phyloP scores from a whole-genome alignment of 53 echinoderm and acorn worm species.

The Echinarachnius parma region DNA sequence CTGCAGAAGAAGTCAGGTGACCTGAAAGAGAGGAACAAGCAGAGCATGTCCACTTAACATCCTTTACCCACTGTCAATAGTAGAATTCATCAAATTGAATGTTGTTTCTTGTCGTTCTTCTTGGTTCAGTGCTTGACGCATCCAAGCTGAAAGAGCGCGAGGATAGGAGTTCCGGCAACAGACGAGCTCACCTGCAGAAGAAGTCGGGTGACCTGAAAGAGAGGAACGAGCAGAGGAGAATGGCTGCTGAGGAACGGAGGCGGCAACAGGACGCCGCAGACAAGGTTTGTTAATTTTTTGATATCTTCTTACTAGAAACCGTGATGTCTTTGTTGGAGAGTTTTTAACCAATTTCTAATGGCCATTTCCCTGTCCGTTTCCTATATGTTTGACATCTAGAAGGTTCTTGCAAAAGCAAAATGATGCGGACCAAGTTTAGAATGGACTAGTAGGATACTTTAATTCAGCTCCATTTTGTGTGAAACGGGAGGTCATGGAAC shows the following conservation, averaged over 20 bases:
- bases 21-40: constrained; percentile 53
- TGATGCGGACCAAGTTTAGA: too few species aligned
- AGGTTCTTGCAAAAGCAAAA: too few species aligned
- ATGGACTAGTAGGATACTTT: too few species aligned
- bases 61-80: too few species aligned
- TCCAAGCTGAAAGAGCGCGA: constrained; percentile 74
- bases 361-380: too few species aligned
- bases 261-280: constrained; percentile 67
- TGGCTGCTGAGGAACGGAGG: constrained; percentile 79
- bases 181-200: constrained; percentile 69
- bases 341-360: too few species aligned
- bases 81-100: too few species aligned
- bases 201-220: constrained; percentile 56
- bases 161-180: constrained; percentile 57
- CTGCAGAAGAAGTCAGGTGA: constrained; percentile 70
- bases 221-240: constrained; percentile 61
- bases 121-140: constrained; percentile 79
- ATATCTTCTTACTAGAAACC: not conserved
- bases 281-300: constrained; percentile 35
- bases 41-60: too few species aligned
- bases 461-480: too few species aligned
- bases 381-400: too few species aligned
- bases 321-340: too few species aligned
- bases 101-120: not conserved
- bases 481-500: too few species aligned